Base-by-base conservation (phyloP, 2,888 invertebrate genomes). In the Asteroscopus sphinx region DNA sequence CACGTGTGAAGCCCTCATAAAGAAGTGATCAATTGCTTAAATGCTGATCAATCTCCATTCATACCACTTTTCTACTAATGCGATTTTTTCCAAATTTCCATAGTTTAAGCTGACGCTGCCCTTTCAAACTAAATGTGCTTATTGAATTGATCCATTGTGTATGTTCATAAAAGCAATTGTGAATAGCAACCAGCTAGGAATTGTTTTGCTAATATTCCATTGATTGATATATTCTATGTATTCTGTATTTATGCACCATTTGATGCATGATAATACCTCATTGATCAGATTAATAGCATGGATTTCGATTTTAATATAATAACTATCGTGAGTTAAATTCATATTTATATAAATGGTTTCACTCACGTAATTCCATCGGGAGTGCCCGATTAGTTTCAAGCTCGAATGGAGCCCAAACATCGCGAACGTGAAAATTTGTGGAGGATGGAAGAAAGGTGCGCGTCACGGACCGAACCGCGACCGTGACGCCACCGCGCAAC, bases 151-250 rank as follows among this genome's bases (percentile, higher is more conserved):
- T 47, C 15, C 21, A 47, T 37, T 41, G 45, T 41, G 17, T n/a
- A 11, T 12, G 17, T 56, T 37, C 28, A 42, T 33, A 32, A 28
- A n/a, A 35, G 44, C 39, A 39, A 60, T 40, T 33, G 28, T 45
- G 35, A 45, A 67, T 59, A 35, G 42, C 58, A 47, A 66, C 54
- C 25, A 32, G 6, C 54, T 28, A 32, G 6, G 35, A 25, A 33
- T 56, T 65, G 65, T 57, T 47, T 28, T 28, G 36, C 13, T 56
- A 28, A 48, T 37, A 32, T 36, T 32, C 8, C 13, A 64, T 57
- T 21, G 13, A 37, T 33, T 32, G 28, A n/a, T 11, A 4, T 4
- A 21, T 6, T 4, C 32, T 12, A 46, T 64, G 3, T 9, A 36
- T 45, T 40, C 3, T 32, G 17, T 21, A 16, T 57, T 42, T 28